Percentiles rank a stretch among this genome's conserved stretches.
Conservation (phyloP, 1,140 invertebrate genomes). For the Dermatophagoides farinae region DNA sequence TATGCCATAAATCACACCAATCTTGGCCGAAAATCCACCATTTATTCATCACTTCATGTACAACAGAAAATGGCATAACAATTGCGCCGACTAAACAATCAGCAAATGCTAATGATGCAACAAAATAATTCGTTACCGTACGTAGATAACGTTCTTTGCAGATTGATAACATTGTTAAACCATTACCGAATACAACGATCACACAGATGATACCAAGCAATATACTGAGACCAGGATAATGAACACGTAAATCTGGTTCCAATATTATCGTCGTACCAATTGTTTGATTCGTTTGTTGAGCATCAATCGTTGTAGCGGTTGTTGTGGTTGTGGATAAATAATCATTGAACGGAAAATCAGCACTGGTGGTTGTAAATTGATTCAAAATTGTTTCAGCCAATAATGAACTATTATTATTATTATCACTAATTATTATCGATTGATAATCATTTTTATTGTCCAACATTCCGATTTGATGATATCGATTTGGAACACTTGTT, state of each 20-base stretch:
- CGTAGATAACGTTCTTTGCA: constrained; percentile 43
- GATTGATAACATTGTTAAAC: constrained; percentile 46
- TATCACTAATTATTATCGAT: too few relatives aligned
- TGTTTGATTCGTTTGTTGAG: not conserved
- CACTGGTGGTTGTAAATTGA: too few relatives aligned
- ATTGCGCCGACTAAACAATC: constrained; percentile 53
- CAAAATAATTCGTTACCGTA: constrained; percentile 52
- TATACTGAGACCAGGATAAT: constrained; percentile 27
- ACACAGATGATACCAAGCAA: constrained; percentile 37
- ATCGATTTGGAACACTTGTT: too few relatives aligned
- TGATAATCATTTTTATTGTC: too few relatives aligned
- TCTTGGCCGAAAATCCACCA: constrained; percentile 29
- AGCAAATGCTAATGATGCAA: constrained; percentile 49
- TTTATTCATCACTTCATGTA: constrained; percentile 41
- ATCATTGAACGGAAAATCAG: too few relatives aligned
- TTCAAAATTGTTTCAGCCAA: too few relatives aligned
- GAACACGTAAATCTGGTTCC: constrained; percentile 1
- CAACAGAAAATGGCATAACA: constrained; percentile 54
- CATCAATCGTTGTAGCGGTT: not conserved
- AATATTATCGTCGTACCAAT: not conserved
- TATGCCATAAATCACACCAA: constrained; percentile 90
- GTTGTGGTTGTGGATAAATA: too few relatives aligned
- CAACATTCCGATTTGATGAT: too few relatives aligned
- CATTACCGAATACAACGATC: constrained; percentile 44
- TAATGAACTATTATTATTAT: too few relatives aligned